Evolutionary conservation across 1,140 invertebrate species (phyloP), one percentile per base, ranked within the genome.

Genomic region (Aphaenogaster ashmeadi): DNA sequence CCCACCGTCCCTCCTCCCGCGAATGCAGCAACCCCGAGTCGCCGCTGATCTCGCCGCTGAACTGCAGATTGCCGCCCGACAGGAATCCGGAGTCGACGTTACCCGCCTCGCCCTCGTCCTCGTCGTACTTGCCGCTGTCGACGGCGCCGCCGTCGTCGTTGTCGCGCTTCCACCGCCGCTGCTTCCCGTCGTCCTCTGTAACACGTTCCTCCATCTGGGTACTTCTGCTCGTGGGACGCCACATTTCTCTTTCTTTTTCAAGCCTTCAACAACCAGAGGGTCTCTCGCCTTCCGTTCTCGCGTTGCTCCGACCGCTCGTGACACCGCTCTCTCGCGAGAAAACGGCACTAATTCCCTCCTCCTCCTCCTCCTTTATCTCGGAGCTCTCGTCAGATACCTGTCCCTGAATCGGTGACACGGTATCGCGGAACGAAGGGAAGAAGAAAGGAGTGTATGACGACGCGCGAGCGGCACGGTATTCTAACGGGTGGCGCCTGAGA

Each of bases 61-160:
- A 69, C 58, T 96, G 89, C 13, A 96, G 87, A 92, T 96, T 96
- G 27, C 94, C 95, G 81, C 96, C 95, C 4, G 96, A 97, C 15
- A 97, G 88, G 91, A 97, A 97, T 6, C 96, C 96, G 58, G 96
- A 96, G 77, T 96, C 95, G 33, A 88, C 60, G 58, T 88, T 77
- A 33, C 90, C 90, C 1, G 88, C 86, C 1, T 91, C 90, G 36
- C 27, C 74, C 47, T 86, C 41, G 58, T 54, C 75, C 27, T 74
- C 47, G 36, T 56, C 62, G 47, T 58, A 38, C 7, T 74, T 52
- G 54, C 89, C 0, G 89, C 88, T 1, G 7, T 7, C 15, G n/a
- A 9, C 54, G 64, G 15, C 50, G 67, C 15, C 21, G 21, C 89
- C 58, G 38, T 83, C 4, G 36, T 56, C 36, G 18, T 41, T 27